Evolutionary conservation across 2,113 vertebrate genomes (phyloP), one percentile per base, ranked within the genome.

Genomic region (Pithys albifrons): DNA sequence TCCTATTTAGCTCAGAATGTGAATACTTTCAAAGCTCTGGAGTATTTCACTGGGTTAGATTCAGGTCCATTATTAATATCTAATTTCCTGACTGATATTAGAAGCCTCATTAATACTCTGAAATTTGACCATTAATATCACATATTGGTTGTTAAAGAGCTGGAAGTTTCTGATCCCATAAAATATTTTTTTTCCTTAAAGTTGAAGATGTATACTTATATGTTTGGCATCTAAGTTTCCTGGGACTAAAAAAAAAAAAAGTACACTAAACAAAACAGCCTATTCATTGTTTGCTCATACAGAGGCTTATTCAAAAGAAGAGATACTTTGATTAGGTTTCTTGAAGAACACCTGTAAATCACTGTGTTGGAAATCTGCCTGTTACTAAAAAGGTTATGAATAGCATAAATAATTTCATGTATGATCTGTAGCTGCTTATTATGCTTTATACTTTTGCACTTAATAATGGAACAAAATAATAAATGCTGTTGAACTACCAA

Each of bases 121-220:
- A 91, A 96, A 94, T 89, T 81, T 88, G 70, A 88, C 71, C 94
- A 96, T 98, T 94, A 95, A 95, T 97, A 85, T 96, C 96, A 93
- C 20, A 74, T 62, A 64, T 91, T 97, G 91, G 92, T 95, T 97
- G 88, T 96, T 95, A 97, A 97, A 97, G 94, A 96, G 96, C 88
- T 87, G 92, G 65, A 97, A 79, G 87, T 79, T 97, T 97, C 95
- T 93, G 93, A 96, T 96, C 67, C 67, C 81, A 95, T 97, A 94
- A 77, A 95, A 96, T 87, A 29, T 3, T 39, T 92, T 97, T 97
- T 95, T 82, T 57, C 51, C 69, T 93, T 97, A 95, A 95, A 97
- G 74, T 86, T 91, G 57, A 91, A 89, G 70, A 93, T 18, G 33
- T 85, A 52, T 76, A 85, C 91, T 80, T 96, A 33, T 85, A 85